Conservation (phyloP, 1,140 invertebrate genomes). For the Danaus plexippus region DNA sequence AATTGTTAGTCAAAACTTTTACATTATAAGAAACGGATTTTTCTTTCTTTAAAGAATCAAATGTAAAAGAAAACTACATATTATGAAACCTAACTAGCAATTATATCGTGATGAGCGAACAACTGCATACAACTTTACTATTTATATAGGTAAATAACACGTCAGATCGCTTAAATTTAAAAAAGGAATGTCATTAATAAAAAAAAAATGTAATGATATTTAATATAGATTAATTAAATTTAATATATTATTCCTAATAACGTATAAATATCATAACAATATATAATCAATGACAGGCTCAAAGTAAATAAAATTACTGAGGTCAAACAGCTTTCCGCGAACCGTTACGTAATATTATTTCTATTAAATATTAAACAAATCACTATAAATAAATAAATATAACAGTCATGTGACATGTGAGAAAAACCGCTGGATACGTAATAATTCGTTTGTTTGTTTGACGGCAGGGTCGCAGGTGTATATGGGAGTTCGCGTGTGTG, state of each 20-base stretch:
- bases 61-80: too few relatives aligned
- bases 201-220: conserved; percentile 2
- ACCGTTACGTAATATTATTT: conserved; percentile 37
- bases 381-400: conserved; percentile 27
- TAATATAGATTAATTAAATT: not conserved
- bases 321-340: conserved; percentile 26
- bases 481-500: conserved; percentile 42
- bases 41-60: too few relatives aligned
- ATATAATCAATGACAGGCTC: too few relatives aligned
- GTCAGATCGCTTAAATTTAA: too few relatives aligned
- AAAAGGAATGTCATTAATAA: conserved; percentile 1
- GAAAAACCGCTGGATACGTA: conserved; percentile 51
- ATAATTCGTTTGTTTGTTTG: conserved; percentile 49
- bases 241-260: not conserved
- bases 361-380: conserved; percentile 24
- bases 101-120: too few relatives aligned
- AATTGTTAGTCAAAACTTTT: too few relatives aligned
- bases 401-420: conserved; percentile 18
- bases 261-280: too few relatives aligned
- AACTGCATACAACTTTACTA: too few relatives aligned
- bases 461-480: conserved; percentile 39
- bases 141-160: too few relatives aligned
- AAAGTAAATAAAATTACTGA: too few relatives aligned
- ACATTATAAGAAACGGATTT: too few relatives aligned
- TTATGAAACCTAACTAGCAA: too few relatives aligned